Percentiles rank a stretch among this genome's conserved stretches.
Evolutionary conservation across 2,797 vertebrate species (phyloP).

Genomic region (Enteromius anoplus): DNA sequence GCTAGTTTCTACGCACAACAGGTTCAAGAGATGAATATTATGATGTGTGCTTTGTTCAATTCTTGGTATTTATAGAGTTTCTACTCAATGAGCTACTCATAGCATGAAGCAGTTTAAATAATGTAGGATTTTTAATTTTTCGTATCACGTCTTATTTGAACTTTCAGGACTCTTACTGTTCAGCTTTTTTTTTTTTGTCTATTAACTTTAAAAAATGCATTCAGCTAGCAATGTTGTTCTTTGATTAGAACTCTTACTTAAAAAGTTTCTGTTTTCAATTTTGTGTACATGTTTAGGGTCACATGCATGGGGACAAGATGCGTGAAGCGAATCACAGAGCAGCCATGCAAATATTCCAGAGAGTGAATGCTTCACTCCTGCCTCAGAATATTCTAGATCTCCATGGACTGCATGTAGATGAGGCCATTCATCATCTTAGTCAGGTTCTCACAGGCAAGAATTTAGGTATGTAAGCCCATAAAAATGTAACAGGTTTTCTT

Average conservation of each 20-base stretch:
- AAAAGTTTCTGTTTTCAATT: not conserved
- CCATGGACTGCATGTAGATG: conserved; percentile 95
- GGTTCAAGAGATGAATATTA: conserved; percentile 67
- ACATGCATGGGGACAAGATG: conserved; percentile 90
- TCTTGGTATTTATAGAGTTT: not conserved
- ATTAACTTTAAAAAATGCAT: not conserved
- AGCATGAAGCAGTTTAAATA: not conserved
- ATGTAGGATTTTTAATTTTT: not conserved
- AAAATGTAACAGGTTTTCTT: not conserved
- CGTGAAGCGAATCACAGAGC: conserved; percentile 92
- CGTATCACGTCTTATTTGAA: not conserved
- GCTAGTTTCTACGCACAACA: conserved; percentile 94
- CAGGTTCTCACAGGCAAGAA: conserved; percentile 86
- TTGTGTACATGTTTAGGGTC: conserved; percentile 76
- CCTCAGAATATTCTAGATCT: conserved; percentile 94
- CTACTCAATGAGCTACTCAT: not conserved
- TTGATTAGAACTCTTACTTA: not conserved
- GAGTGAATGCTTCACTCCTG: conserved; percentile 89
- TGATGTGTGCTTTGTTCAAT: not conserved
- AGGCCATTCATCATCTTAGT: conserved; percentile 86
- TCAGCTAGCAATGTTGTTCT: not conserved
- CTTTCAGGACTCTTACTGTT: not conserved
- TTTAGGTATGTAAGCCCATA: conserved; percentile 70
- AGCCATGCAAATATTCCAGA: conserved; percentile 90
- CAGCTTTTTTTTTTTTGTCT: not conserved